Evolutionary conservation across 1,140 invertebrate genomes (phyloP).

Genomic region (Wasmannia auropunctata): DNA sequence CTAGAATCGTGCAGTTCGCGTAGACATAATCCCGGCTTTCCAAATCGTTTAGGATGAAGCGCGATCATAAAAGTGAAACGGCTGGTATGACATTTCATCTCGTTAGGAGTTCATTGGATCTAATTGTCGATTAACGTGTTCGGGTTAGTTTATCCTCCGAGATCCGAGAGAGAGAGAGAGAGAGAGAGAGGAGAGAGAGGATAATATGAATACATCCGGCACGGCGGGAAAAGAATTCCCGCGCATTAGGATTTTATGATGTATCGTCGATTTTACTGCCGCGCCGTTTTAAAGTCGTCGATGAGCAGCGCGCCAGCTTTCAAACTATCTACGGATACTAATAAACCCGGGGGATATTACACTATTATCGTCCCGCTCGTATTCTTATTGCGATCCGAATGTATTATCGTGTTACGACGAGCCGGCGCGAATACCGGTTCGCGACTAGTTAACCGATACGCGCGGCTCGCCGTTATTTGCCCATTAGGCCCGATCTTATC

Average conservation of each 20-base stretch:
- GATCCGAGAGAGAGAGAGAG: no score
- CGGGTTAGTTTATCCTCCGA: neutral
- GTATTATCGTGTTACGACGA: slow-evolving; percentile 50
- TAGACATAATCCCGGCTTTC: neutral
- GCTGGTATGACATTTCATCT: slow-evolving; percentile 5
- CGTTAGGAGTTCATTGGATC: neutral
- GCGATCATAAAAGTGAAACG: neutral
- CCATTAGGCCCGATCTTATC: slow-evolving; percentile 23
- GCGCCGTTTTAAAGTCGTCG: slow-evolving; percentile 2
- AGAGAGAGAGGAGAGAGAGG: no score
- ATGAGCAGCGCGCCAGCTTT: neutral
- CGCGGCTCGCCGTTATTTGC: slow-evolving; percentile 42
- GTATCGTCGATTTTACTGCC: slow-evolving; percentile 34
- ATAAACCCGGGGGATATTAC: slow-evolving; percentile 46
- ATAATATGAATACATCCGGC: neutral
- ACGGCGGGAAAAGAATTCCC: neutral
- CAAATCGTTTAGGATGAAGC: neutral
- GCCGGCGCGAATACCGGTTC: slow-evolving; percentile 45
- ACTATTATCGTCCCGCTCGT: slow-evolving; percentile 42
- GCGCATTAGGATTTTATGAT: slow-evolving; percentile 27
- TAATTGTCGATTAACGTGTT: neutral
- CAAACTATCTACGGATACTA: slow-evolving; percentile 39
- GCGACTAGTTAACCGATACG: slow-evolving; percentile 43
- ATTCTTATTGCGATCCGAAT: slow-evolving; percentile 51
- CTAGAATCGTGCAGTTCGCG: neutral